A percentile compares a stretch with the other conserved stretches of the same genome.
These are phyloP conservation scores for Copsychus sechellarum DNA, from an alignment of 2,113 vertebrate species.

Conservation along the genomic window DNA sequence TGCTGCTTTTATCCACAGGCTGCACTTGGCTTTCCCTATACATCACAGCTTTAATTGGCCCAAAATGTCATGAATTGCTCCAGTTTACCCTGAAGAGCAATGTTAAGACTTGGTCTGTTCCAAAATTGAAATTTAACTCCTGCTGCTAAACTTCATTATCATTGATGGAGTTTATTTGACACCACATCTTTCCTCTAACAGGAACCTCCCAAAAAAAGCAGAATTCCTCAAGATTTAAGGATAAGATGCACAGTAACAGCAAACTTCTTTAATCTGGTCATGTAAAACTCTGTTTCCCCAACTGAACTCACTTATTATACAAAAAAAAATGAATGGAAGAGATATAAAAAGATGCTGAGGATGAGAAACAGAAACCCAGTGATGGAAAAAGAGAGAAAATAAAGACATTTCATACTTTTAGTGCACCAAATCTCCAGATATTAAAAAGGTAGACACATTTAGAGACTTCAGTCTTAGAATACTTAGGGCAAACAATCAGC, in stretches of 20 bases:
- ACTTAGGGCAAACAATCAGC: not conserved
- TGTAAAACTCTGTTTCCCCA: not conserved
- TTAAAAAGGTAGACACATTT: not conserved
- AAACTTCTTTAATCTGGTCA: not conserved
- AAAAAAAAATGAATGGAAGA: not conserved
- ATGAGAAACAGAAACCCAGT: not conserved
- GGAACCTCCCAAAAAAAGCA: not conserved
- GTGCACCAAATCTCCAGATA: not conserved
- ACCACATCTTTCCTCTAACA: not conserved
- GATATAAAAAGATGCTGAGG: not conserved
- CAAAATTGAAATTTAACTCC: not conserved
- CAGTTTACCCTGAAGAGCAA: not conserved
- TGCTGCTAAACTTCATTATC: not conserved
- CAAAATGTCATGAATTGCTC: not conserved
- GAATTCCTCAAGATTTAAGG: not conserved
- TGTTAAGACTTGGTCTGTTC: not conserved
- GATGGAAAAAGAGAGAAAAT: not conserved
- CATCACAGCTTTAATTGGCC: not conserved
- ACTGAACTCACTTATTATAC: not conserved
- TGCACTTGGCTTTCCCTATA: not conserved
- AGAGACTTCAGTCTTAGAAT: not conserved
- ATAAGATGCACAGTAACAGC: not conserved
- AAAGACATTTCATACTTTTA: not conserved
- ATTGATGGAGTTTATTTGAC: not conserved
- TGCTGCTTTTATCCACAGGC: not conserved